phyloP scores from a whole-genome alignment of 2,888 invertebrate genomes.

The Acrobasis consociella region DNA sequence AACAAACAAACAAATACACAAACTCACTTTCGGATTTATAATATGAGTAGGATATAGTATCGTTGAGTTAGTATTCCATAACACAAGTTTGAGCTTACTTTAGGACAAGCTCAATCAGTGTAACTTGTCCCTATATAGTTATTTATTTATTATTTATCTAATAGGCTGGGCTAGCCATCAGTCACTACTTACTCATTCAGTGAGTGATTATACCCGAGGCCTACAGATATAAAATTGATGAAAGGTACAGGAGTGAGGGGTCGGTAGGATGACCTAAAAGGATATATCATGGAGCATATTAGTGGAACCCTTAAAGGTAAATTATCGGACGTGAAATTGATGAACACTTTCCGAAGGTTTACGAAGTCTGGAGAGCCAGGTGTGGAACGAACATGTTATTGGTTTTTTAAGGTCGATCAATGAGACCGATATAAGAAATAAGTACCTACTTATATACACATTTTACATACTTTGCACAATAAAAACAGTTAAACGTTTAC shows the following conservation, averaged over 20 bases:
- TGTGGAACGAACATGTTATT: slow-evolving; percentile 9
- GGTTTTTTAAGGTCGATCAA: slow-evolving; percentile 11
- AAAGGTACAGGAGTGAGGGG: neutral
- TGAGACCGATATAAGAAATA: neutral
- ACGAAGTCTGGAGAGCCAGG: slow-evolving; percentile 13
- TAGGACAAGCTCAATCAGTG: too few species aligned
- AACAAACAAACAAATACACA: too few species aligned
- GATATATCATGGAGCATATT: slow-evolving; percentile 18
- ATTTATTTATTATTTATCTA: too few species aligned
- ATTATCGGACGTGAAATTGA: slow-evolving; percentile 6
- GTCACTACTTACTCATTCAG: neutral
- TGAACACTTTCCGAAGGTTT: slow-evolving; percentile 14
- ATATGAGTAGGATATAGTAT: too few species aligned
- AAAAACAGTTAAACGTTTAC: too few species aligned
- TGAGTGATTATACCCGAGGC: neutral
- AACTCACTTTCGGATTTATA: too few species aligned
- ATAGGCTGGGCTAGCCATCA: neutral
- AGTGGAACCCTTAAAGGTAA: slow-evolving; percentile 13
- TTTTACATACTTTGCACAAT: too few species aligned
- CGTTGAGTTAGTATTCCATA: too few species aligned
- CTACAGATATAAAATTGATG: slow-evolving; percentile 13
- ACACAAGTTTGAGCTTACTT: too few species aligned
- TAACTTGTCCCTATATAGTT: too few species aligned
- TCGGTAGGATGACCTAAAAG: slow-evolving; percentile 16
- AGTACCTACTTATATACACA: too few species aligned